Base-by-base conservation (phyloP, 2,888 invertebrate species). In the Junonia oenone region DNA sequence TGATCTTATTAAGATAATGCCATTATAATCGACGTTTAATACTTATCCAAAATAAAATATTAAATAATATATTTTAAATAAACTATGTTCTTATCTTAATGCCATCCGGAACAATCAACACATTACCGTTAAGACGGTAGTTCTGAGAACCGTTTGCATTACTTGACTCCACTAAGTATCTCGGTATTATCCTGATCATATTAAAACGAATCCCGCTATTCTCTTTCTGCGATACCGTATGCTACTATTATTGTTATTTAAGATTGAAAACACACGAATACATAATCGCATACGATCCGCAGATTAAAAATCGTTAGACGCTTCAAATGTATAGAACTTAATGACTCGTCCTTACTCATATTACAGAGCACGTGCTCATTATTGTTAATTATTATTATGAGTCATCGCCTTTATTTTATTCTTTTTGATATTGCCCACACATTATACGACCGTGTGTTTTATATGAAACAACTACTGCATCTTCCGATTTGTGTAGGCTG, bases 21-120 rank as follows among this genome's bases (percentile, higher is more conserved):
- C n/a, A n/a, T n/a, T n/a, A n/a, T n/a, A n/a, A n/a, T n/a, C n/a
- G n/a, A n/a, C n/a, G n/a, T n/a, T n/a, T 15, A 14, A 14, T 37
- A 15, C 6, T 6, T 51, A 43, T 48, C 45, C 45, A 52, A 58
- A 47, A 48, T 22, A 45, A 22, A 26, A 51, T 6, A 35, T 45
- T 48, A 52, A 52, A 56, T 15, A 49, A 45, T 45, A 49, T 52
- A 75, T 76, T 75, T 69, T 68, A 72, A 72, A 72, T 74, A 75
- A 77, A 82, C 81, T 78, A 77, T 73, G 73, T 79, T 81, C 81
- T 78, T 81, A 81, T 81, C 77, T 75, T 64, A 65, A 59, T 53
- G 63, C 56, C 57, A 55, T 51, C 52, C 51, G 60, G 55, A 58
- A 68, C 71, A 73, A 78, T 78, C 72, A 73, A 72, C 60, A 61